Evolutionary conservation across 2,797 vertebrate species (phyloP).

Genomic region (Betta splendens): DNA sequence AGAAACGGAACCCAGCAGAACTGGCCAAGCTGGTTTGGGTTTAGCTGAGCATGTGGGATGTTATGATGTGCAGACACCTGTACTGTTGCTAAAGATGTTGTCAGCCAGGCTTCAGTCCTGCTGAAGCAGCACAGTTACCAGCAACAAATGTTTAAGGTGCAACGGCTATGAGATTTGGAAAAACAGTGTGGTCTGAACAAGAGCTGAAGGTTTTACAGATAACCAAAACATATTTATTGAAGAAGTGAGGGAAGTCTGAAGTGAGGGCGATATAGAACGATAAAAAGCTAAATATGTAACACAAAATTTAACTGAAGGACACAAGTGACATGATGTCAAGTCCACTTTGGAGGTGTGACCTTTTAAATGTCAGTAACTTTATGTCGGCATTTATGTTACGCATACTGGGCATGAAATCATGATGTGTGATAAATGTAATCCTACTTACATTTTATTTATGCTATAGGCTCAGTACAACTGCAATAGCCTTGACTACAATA

Average conservation of each 20-base stretch:
- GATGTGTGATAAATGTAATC: slow-evolving; percentile 15
- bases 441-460: slow-evolving; percentile 41
- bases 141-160: slow-evolving; percentile 3
- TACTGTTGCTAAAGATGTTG: slow-evolving; percentile 2
- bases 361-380: slow-evolving; percentile 29
- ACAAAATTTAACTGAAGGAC: slow-evolving; percentile 7
- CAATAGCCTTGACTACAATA: slow-evolving; percentile 12
- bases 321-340: slow-evolving; percentile 6
- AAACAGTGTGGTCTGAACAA: too few relatives aligned
- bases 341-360: slow-evolving; percentile 14
- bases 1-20: slow-evolving; percentile 35
- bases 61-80: slow-evolving; percentile 5
- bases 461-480: slow-evolving; percentile 28
- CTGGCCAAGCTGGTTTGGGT: slow-evolving; percentile 15
- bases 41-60: slow-evolving; percentile 18
- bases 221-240: slow-evolving; percentile 27
- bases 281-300: slow-evolving; percentile 9
- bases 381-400: slow-evolving; percentile 13
- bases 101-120: slow-evolving; percentile 5
- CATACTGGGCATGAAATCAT: slow-evolving; percentile 19
- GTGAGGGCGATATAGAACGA: neutral
- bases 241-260: slow-evolving; percentile 1
- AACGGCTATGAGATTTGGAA: slow-evolving; percentile 7
- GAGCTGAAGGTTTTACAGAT: too few relatives aligned
- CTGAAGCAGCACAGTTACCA: slow-evolving; percentile 16